Conservation (phyloP, 2,888 invertebrate species). For the Cryptus armator region DNA sequence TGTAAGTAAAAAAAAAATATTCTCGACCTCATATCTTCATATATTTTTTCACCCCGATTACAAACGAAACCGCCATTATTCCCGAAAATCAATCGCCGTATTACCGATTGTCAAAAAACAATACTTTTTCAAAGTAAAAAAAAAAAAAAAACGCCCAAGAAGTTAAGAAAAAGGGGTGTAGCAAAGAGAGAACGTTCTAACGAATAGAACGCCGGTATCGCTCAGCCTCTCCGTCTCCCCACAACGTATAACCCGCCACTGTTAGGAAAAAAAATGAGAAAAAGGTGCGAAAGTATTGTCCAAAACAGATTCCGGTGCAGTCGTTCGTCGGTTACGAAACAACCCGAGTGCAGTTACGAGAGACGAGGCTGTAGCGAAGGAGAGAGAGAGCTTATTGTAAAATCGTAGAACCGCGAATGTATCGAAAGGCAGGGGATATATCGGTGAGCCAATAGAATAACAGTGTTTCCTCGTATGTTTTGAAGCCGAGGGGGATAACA, state of each 20-base stretch:
- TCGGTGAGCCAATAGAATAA: slow-evolving; percentile 82
- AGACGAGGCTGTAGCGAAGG: slow-evolving; percentile 62
- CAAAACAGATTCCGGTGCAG: slow-evolving; percentile 22
- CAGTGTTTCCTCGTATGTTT: slow-evolving; percentile 81
- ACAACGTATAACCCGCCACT: neutral
- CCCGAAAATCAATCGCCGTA: neutral
- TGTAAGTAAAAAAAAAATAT: neutral
- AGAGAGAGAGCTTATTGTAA: slow-evolving; percentile 60
- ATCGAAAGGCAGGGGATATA: slow-evolving; percentile 69
- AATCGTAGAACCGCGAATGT: slow-evolving; percentile 69
- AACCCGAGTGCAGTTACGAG: slow-evolving; percentile 55
- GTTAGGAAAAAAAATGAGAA: neutral
- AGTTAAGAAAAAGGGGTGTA: neutral
- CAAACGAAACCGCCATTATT: neutral
- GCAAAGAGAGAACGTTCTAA: neutral
- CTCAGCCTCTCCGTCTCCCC: neutral
- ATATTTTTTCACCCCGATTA: neutral
- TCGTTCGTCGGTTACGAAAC: neutral
- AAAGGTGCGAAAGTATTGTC: slow-evolving; percentile 70
- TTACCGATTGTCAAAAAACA: neutral
- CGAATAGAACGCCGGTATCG: neutral
- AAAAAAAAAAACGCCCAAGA: neutral
- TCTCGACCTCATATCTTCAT: neutral
- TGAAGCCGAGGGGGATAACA: slow-evolving; percentile 51
- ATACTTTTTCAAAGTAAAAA: neutral